phyloP scores from a whole-genome alignment of 2,888 invertebrate species.

The Gastrophysa polygoni region DNA sequence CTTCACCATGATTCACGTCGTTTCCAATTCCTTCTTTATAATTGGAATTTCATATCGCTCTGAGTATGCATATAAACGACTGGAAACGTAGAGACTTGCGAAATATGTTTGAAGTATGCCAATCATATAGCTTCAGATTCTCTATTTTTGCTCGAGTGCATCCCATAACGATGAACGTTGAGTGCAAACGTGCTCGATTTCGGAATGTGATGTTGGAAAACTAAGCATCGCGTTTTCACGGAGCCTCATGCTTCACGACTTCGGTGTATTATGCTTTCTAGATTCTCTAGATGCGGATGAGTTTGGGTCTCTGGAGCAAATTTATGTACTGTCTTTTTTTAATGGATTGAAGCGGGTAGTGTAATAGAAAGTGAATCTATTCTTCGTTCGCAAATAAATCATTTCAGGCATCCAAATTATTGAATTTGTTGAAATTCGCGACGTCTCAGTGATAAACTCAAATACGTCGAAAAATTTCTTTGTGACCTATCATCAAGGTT shows the following conservation, averaged over 20 bases:
- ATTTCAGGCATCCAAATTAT: no score
- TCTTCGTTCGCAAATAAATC: no score
- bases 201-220: not conserved
- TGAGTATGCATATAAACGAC: not conserved
- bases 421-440: no score
- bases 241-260: not conserved
- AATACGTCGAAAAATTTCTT: no score
- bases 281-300: no score
- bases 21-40: not conserved
- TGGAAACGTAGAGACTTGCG: not conserved
- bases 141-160: constrained; percentile 3
- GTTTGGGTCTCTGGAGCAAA: no score
- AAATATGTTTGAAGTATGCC: not conserved
- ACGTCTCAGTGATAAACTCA: no score
- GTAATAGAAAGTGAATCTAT: no score
- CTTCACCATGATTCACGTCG: not conserved
- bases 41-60: not conserved
- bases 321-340: no score
- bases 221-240: not conserved
- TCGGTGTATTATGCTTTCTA: no score
- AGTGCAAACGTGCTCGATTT: constrained; percentile 9
- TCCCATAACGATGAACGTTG: not conserved
- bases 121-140: constrained; percentile 1
- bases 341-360: no score
- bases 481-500: no score